phyloP scores from a whole-genome alignment of 2,113 vertebrate species.

The Castor canadensis region DNA sequence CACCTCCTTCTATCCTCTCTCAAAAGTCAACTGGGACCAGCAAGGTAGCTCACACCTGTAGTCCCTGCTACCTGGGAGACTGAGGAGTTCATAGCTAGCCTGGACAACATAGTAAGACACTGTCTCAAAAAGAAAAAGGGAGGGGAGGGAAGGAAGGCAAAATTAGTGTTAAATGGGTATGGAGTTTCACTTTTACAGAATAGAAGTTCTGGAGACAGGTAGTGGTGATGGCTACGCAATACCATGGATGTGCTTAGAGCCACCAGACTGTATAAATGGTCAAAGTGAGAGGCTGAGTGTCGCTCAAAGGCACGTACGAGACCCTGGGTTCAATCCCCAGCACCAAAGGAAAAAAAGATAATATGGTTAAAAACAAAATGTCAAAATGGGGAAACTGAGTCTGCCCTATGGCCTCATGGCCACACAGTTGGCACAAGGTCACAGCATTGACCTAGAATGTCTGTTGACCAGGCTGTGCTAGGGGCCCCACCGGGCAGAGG shows the following conservation, averaged over 20 bases:
- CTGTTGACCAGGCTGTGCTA: too few species aligned
- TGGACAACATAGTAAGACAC: neutral
- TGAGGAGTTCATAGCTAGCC: neutral
- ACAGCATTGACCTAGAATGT: neutral
- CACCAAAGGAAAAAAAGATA: neutral
- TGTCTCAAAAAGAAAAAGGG: too few species aligned
- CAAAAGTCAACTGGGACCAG: neutral
- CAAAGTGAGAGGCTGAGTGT: neutral
- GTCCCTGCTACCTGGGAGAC: neutral
- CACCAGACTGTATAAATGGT: accelerated
- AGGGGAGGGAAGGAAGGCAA: too few species aligned
- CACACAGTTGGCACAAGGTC: neutral
- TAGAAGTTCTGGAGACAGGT: too few species aligned
- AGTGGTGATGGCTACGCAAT: neutral
- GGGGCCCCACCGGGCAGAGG: neutral
- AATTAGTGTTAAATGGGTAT: neutral
- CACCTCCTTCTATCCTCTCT: neutral
- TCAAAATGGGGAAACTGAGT: neutral
- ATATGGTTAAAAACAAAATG: neutral
- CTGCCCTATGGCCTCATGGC: accelerated
- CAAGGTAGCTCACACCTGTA: too few species aligned
- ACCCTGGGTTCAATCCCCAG: neutral
- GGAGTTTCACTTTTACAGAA: neutral
- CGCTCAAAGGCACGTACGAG: too few species aligned
- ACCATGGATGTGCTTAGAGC: neutral